Conservation (phyloP, 2,113 vertebrate species). For the Ardeotis arabs region DNA sequence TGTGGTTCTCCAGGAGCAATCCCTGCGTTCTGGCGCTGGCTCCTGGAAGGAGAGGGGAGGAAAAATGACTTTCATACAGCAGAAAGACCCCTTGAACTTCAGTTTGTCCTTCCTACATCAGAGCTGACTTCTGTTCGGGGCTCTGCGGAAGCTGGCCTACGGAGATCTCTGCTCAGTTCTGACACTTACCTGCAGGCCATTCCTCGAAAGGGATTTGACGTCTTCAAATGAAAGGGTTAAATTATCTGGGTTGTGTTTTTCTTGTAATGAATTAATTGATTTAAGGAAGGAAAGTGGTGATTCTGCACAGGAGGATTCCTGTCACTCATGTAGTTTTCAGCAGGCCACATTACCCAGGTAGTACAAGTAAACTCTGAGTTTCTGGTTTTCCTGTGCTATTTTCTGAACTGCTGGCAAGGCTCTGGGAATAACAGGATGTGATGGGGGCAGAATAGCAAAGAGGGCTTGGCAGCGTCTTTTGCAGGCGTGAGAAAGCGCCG, state of each 20-base stretch:
- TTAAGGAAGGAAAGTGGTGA: neutral
- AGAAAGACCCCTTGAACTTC: neutral
- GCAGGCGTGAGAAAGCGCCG: neutral
- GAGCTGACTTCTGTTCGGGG: neutral
- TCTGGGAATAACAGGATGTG: neutral
- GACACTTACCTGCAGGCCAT: neutral
- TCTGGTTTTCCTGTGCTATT: neutral
- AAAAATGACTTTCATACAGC: neutral
- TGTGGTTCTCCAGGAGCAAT: neutral
- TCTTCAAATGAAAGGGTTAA: neutral
- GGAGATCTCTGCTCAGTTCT: neutral
- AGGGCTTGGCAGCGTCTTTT: neutral
- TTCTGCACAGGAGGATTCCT: neutral
- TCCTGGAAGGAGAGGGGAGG: neutral
- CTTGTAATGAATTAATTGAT: neutral
- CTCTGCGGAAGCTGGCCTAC: neutral
- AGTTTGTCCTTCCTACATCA: neutral
- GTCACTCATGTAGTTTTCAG: neutral
- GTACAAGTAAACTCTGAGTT: neutral
- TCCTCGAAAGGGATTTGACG: neutral
- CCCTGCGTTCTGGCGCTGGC: neutral
- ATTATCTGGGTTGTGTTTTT: neutral
- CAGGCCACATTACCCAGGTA: neutral
- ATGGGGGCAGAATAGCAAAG: neutral
- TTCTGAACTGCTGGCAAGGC: neutral